A percentile compares a stretch with the other conserved stretches of the same genome.
Evolutionary conservation across 2,113 vertebrate genomes (phyloP).

Genomic region (Mobula birostris): DNA sequence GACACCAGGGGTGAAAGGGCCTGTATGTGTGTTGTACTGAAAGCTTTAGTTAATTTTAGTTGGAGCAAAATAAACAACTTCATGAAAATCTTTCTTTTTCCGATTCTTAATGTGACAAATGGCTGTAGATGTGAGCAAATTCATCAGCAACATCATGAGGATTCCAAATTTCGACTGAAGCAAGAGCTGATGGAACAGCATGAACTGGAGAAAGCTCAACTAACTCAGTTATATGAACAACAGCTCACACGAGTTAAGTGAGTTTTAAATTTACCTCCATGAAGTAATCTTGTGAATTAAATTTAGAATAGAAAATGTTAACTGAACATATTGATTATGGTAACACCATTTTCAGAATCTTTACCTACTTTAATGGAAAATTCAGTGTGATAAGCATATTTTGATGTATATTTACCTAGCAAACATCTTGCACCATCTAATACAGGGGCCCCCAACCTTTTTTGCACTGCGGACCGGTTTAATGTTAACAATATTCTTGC

Average conservation of each 20-base stretch:
- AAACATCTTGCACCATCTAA: not conserved
- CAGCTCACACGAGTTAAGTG: constrained; percentile 65
- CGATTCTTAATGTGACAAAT: not conserved
- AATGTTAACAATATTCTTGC: no score
- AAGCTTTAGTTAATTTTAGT: not conserved
- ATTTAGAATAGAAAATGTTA: not conserved
- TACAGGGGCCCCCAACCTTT: no score
- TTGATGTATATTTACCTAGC: not conserved
- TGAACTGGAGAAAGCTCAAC: constrained; percentile 57
- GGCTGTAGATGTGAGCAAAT: constrained; percentile 72
- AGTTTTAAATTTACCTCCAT: constrained; percentile 42
- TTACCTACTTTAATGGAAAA: not conserved
- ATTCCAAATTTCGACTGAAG: constrained; percentile 70
- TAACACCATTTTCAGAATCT: not conserved
- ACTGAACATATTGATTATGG: not conserved
- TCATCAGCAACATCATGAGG: constrained; percentile 79
- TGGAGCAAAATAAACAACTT: not conserved
- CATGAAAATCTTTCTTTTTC: not conserved
- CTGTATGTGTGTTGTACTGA: not conserved
- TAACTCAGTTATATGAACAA: constrained; percentile 63
- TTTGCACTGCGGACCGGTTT: no score
- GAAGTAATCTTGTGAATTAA: constrained; percentile 32
- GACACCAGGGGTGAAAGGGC: no score
- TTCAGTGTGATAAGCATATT: not conserved
- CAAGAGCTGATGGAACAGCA: constrained; percentile 65